Evolutionary conservation across 2,888 invertebrate genomes (phyloP), one percentile per base, ranked within the genome.

Genomic region (Drosophila lutescens): DNA sequence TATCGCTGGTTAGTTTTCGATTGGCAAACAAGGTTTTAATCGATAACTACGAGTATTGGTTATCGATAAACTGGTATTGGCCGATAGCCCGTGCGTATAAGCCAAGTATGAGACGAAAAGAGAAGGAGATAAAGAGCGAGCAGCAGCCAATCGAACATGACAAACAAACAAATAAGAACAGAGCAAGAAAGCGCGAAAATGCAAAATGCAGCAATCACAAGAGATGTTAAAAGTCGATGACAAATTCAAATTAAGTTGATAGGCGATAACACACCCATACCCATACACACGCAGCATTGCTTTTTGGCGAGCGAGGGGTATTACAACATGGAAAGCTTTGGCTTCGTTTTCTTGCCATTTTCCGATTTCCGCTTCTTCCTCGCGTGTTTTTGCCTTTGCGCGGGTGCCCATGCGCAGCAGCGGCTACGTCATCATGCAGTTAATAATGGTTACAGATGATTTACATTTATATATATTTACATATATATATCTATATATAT

Each of bases 181-280:
- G 47, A n/a, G 1, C 32, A 17, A n/a, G 47, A 62, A 62, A 53
- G 56, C 6, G 40, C 30, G 10, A 44, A 30, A 10, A 63, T 38
- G 56, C 40, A 40, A 32, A 40, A 53, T 60, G 55, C 54, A 61
- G 30, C 34, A 36, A 78, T 59, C 47, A 55, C 55, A 77, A 54
- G 12, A 30, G 34, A 46, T 54, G 43, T 57, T 60, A 17, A 58
- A 58, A 44, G 60, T 60, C 38, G 62, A 73, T 80, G 66, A 67
- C 58, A 78, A 66, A 49, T 62, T 77, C 71, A 62, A 69, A 60
- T 80, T 74, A 74, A 57, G 60, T 57, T 78, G 46, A 60, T 69
- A 76, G 44, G 36, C 73, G 26, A 26, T 26, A 26, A 26, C 26
- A 73, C 36, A 47, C 38, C 56, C n/a, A n/a, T n/a, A n/a, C n/a